These are phyloP conservation scores for Mastacembelus armatus DNA, from an alignment of 2,797 vertebrate genomes.

Conservation along the genomic window DNA sequence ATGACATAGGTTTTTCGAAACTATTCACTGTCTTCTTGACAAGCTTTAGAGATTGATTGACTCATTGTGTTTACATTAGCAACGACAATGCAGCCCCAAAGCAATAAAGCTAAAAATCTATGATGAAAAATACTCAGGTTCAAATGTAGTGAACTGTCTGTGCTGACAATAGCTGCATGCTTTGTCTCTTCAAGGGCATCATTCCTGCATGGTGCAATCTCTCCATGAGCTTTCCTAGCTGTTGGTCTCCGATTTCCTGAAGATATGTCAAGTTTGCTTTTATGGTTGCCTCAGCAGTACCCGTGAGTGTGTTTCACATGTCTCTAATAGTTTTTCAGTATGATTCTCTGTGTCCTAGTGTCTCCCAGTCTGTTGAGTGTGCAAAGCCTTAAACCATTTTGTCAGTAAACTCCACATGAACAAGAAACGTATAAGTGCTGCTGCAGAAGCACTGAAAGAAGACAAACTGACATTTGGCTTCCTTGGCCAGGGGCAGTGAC, in stretches of 20 bases:
- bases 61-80: neutral
- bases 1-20: neutral
- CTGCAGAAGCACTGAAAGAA: slow-evolving; percentile 29
- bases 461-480: slow-evolving; percentile 54
- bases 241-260: neutral
- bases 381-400: slow-evolving; percentile 11
- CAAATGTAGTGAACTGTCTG: neutral
- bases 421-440: slow-evolving; percentile 24
- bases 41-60: neutral
- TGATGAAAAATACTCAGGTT: too few species aligned
- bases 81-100: neutral
- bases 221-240: neutral
- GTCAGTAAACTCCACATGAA: slow-evolving; percentile 25
- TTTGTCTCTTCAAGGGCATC: neutral
- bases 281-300: neutral
- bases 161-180: neutral
- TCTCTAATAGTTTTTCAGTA: neutral
- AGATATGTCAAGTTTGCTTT: neutral
- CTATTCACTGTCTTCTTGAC: neutral
- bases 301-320: neutral
- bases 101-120: neutral
- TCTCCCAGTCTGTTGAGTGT: neutral
- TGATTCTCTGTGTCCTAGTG: neutral
- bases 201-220: too few species aligned
- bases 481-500: slow-evolving; percentile 32